Base-by-base conservation (phyloP, 2,888 invertebrate genomes). In the Graphium colonna region DNA sequence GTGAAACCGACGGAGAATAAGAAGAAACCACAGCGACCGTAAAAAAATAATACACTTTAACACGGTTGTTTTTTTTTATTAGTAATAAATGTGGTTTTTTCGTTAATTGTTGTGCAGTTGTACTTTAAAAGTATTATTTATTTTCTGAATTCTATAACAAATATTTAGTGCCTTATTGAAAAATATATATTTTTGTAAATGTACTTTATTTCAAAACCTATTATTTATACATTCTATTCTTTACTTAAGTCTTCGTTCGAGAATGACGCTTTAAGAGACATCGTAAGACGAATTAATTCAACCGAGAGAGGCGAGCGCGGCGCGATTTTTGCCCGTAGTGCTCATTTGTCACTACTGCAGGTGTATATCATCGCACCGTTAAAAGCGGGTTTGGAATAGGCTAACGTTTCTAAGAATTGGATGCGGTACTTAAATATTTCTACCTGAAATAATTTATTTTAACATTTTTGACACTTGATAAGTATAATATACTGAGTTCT, bases 241-340 rank as follows among this genome's bases (percentile, higher is more conserved):
- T 8, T 18, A 1, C 45, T 31, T 58, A 53, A 2, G 13, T 51
- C 56, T 51, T 39, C 13, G 36, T 46, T 42, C 7, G 47, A 65
- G 68, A 68, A 73, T 79, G 83, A 80, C 77, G 76, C 77, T 76
- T 67, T 77, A 77, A 79, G 80, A 84, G 88, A 87, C 84, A 82
- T 75, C 83, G 76, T 74, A 81, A 82, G 82, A 87, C 82, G 85
- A 86, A 89, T 88, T 89, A 89, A 88, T 89, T 85, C 80, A 77
- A 79, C 76, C 77, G 71, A 78, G 77, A 65, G 75, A 75, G 77
- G 75, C 64, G 74, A 70, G 68, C 64, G 73, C 67, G 70, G 61
- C 69, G 75, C 83, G 84, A 82, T 87, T 87, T 87, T 84, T 86
- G 73, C 75, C 73, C 73, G 75, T 77, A 79, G 80, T 80, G 83